Evolutionary conservation across 2,113 vertebrate species (phyloP).

Genomic region (Ictalurus punctatus): DNA sequence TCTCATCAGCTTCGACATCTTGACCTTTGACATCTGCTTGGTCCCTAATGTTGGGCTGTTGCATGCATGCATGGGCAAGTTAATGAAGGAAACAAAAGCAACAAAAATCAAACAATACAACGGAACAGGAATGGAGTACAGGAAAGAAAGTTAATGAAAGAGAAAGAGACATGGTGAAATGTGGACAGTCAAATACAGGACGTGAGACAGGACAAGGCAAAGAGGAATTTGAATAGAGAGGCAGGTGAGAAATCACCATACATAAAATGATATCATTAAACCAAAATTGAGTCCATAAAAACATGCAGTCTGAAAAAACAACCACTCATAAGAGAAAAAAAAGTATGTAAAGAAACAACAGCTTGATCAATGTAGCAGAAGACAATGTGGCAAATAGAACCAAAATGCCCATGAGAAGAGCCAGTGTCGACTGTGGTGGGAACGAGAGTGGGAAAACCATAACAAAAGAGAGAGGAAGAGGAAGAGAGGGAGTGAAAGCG

Average conservation of each 20-base stretch:
- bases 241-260: slow-evolving; percentile 58
- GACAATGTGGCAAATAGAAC: slow-evolving; percentile 84
- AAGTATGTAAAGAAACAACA: slow-evolving; percentile 88
- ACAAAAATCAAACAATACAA: slow-evolving; percentile 59
- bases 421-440: slow-evolving; percentile 77
- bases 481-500: slow-evolving; percentile 64
- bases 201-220: slow-evolving; percentile 41
- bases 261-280: slow-evolving; percentile 67
- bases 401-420: slow-evolving; percentile 82
- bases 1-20: slow-evolving; percentile 72
- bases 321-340: slow-evolving; percentile 88
- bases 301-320: slow-evolving; percentile 67
- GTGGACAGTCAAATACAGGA: slow-evolving; percentile 4
- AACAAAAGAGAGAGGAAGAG: slow-evolving; percentile 51
- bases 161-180: slow-evolving; percentile 34
- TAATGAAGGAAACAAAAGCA: slow-evolving; percentile 84
- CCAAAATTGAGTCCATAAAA: background rate
- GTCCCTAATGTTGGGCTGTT: slow-evolving; percentile 94
- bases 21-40: slow-evolving; percentile 73
- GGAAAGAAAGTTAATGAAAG: slow-evolving; percentile 52
- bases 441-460: slow-evolving; percentile 49
- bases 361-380: slow-evolving; percentile 80
- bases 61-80: slow-evolving; percentile 89
- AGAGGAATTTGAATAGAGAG: slow-evolving; percentile 56
- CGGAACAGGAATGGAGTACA: slow-evolving; percentile 63